Percentiles rank a stretch among this genome's conserved stretches.
These are phyloP conservation scores for Diorhabda carinulata DNA, from an alignment of 1,140 invertebrate species.

Conservation along the genomic window DNA sequence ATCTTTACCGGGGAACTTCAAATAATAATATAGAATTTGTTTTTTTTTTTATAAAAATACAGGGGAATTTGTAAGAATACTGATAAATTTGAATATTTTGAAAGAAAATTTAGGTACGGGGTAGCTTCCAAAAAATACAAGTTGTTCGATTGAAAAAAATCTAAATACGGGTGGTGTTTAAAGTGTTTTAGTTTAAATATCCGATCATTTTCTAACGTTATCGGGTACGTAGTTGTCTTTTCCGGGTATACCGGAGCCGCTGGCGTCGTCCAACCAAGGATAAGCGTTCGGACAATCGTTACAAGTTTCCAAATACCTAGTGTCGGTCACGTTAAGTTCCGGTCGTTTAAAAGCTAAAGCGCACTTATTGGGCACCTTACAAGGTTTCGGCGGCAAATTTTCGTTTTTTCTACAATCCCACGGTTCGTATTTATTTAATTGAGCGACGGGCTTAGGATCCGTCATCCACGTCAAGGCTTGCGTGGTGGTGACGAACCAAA, in stretches of 20 bases:
- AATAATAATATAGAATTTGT: no score
- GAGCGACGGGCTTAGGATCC: conserved; percentile 70
- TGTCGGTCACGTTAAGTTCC: conserved; percentile 71
- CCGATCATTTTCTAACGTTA: conserved; percentile 45
- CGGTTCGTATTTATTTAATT: conserved; percentile 68
- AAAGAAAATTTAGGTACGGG: neutral
- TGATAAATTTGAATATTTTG: no score
- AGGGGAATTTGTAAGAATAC: no score
- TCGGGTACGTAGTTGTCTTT: conserved; percentile 79
- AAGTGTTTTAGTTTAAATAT: no score
- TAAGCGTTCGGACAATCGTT: conserved; percentile 80
- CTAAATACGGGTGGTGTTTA: neutral
- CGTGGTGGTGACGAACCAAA: conserved; percentile 87
- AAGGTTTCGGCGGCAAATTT: conserved; percentile 65
- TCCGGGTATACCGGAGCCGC: conserved; percentile 72
- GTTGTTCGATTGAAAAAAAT: neutral
- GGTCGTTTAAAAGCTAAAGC: conserved; percentile 74
- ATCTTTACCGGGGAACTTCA: no score
- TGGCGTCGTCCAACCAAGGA: conserved; percentile 81
- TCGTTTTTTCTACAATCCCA: conserved; percentile 76
- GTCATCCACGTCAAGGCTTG: conserved; percentile 89
- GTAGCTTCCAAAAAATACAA: neutral
- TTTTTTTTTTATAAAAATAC: no score
- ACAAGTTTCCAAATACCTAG: conserved; percentile 85
- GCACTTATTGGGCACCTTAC: conserved; percentile 81